A percentile compares a stretch with the other conserved stretches of the same genome.
phyloP scores from a whole-genome alignment of 2,888 invertebrate species.

The Endomychus coccineus region DNA sequence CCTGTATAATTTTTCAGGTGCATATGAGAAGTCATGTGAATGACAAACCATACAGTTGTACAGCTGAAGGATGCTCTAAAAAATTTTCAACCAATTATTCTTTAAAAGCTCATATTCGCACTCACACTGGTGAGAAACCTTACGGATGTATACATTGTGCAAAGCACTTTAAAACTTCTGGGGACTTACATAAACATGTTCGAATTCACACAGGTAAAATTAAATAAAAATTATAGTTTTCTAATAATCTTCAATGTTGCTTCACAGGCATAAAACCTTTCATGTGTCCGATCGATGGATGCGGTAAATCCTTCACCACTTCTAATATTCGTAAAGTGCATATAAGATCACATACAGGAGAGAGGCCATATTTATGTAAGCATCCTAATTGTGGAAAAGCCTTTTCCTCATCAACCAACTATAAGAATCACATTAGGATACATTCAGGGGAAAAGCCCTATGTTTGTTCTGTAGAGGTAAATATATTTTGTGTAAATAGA shows the following conservation, averaged over 20 bases:
- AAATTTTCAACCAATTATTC: conserved; percentile 49
- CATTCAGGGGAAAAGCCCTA: conserved; percentile 65
- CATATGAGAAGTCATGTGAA: conserved; percentile 50
- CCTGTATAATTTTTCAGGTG: conserved; percentile 40
- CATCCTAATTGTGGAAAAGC: conserved; percentile 53
- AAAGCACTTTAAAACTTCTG: conserved; percentile 39
- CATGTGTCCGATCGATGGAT: conserved; percentile 50
- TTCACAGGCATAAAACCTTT: conserved; percentile 47
- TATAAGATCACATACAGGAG: conserved; percentile 60
- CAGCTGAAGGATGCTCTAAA: conserved; percentile 45
- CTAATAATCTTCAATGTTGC: no score
- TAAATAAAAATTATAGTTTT: neutral
- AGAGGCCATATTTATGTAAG: conserved; percentile 56
- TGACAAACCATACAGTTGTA: conserved; percentile 46
- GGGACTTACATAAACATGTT: conserved; percentile 40
- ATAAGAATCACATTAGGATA: conserved; percentile 60
- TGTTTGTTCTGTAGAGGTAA: conserved; percentile 49
- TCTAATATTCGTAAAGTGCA: conserved; percentile 62
- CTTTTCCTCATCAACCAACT: conserved; percentile 62
- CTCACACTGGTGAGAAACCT: conserved; percentile 48
- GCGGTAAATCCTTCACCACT: conserved; percentile 59
- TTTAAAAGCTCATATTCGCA: conserved; percentile 47
- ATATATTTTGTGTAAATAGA: no score
- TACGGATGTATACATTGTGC: conserved; percentile 35
- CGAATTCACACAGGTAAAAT: conserved; percentile 40